phyloP scores from a whole-genome alignment of 2,888 invertebrate genomes.

The Ferdinandea cuprea region DNA sequence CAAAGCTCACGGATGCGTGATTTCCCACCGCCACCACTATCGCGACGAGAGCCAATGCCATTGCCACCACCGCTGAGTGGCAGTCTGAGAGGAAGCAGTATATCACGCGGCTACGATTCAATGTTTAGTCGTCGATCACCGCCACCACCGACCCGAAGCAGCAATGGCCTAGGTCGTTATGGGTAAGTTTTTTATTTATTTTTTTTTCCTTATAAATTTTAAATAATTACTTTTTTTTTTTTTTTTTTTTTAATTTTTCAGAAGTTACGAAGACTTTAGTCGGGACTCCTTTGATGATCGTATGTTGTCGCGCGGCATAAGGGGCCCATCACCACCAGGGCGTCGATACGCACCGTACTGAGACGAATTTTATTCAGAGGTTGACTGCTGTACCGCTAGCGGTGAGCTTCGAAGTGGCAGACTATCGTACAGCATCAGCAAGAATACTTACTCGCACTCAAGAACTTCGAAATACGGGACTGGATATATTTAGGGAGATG shows the following conservation, averaged over 20 bases:
- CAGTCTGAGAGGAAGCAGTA: conserved; percentile 84
- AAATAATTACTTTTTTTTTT: conserved; percentile 40
- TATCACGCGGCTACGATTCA: conserved; percentile 87
- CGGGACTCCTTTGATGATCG: conserved; percentile 94
- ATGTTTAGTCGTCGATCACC: conserved; percentile 92
- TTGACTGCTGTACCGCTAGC: conserved; percentile 47
- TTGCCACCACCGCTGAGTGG: conserved; percentile 87
- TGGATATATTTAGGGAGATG: conserved; percentile 57
- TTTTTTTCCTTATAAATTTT: not conserved
- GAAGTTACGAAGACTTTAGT: conserved; percentile 94
- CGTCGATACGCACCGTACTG: conserved; percentile 94
- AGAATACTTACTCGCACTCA: conserved; percentile 59
- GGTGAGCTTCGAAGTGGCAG: conserved; percentile 56
- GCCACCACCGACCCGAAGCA: conserved; percentile 85
- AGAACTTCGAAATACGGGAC: conserved; percentile 65
- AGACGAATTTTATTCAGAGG: conserved; percentile 81
- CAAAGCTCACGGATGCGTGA: conserved; percentile 84
- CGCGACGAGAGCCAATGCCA: conserved; percentile 90
- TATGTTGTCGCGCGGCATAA: conserved; percentile 85
- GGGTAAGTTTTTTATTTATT: conserved; percentile 77
- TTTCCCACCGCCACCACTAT: conserved; percentile 89
- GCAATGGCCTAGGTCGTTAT: conserved; percentile 82
- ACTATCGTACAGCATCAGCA: conserved; percentile 52
- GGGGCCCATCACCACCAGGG: conserved; percentile 92
- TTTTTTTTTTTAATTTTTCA: conserved; percentile 80